A percentile compares a stretch with the other conserved stretches of the same genome.
Evolutionary conservation across 2,797 vertebrate genomes (phyloP).

Genomic region (Siniperca scherzeri): DNA sequence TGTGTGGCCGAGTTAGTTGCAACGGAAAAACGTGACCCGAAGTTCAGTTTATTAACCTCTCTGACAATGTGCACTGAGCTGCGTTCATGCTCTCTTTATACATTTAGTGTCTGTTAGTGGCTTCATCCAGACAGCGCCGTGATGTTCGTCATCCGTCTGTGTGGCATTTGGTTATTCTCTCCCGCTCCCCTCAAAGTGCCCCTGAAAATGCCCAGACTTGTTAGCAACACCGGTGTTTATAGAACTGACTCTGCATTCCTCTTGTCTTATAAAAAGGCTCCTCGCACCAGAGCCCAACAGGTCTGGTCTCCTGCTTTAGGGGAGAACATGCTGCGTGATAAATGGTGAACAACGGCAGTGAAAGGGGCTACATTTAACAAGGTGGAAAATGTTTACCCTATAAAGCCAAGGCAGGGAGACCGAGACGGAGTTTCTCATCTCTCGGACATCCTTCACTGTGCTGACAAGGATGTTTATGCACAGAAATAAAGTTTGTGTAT

Average conservation of each 20-base stretch:
- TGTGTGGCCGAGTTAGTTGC: conserved; percentile 6
- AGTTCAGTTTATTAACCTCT: conserved; percentile 41
- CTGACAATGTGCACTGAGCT: neutral
- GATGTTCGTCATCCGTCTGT: conserved; percentile 13
- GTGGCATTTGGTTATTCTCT: conserved; percentile 10
- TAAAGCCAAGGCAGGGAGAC: conserved; percentile 35
- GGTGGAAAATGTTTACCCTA: conserved; percentile 70
- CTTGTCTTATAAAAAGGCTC: conserved; percentile 58
- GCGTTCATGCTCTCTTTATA: neutral
- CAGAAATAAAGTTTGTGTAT: conserved; percentile 25
- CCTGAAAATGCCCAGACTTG: conserved; percentile 64
- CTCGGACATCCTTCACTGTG: neutral
- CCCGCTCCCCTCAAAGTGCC: conserved; percentile 31
- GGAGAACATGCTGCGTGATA: conserved; percentile 50
- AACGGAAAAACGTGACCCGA: conserved; percentile 50
- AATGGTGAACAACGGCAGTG: conserved; percentile 59
- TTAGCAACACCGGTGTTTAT: conserved; percentile 63
- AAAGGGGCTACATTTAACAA: conserved; percentile 62
- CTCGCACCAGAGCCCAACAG: conserved; percentile 38
- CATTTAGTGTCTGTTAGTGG: neutral
- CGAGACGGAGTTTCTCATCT: conserved; percentile 25
- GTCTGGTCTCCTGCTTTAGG: conserved; percentile 42
- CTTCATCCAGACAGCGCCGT: neutral
- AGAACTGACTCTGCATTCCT: conserved; percentile 66
- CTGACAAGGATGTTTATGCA: conserved; percentile 30